Conservation (phyloP, 2,888 invertebrate species). For the Agelastica alni region DNA sequence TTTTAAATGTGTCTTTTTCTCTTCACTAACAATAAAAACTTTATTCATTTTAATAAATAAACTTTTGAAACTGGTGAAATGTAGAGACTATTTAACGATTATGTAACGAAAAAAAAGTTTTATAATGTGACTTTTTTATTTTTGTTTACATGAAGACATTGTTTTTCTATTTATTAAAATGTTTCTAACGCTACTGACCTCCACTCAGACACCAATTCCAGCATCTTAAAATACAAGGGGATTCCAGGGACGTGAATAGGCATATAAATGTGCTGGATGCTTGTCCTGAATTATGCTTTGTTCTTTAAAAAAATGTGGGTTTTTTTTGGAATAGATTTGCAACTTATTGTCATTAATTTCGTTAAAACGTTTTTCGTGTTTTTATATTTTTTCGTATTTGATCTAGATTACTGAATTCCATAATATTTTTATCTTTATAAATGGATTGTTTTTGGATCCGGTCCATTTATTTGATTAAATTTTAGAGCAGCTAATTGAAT, state of each 20-base stretch:
- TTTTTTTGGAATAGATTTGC: not conserved
- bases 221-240: not conserved
- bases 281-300: not conserved
- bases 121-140: no score
- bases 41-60: no score
- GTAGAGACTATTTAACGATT: no score
- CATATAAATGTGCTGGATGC: not conserved
- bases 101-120: no score
- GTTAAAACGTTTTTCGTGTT: not conserved
- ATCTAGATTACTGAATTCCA: not conserved
- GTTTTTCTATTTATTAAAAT: no score
- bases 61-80: no score
- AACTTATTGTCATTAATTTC: not conserved
- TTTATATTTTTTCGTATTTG: not conserved
- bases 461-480: not conserved
- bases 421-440: not conserved
- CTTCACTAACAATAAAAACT: no score
- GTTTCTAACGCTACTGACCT: no score
- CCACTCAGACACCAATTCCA: no score
- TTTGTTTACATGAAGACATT: no score
- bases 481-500: no score
- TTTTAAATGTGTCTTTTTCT: no score
- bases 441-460: not conserved
- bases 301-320: not conserved
- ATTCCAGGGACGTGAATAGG: constrained; percentile 4